phyloP scores from a whole-genome alignment of 2,888 invertebrate genomes.

The Anthrax anthrax region DNA sequence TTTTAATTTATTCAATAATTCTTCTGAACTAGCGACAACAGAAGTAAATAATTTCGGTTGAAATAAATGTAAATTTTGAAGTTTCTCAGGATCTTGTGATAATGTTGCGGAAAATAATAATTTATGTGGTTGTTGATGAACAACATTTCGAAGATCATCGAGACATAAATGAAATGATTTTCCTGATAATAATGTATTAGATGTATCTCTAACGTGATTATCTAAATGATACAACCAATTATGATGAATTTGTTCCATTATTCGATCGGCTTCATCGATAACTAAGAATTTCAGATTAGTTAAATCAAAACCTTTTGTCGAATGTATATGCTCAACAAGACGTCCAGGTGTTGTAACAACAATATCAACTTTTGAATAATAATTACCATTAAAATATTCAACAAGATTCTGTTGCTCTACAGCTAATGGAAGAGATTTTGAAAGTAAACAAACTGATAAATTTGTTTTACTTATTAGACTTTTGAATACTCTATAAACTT shows the following conservation, averaged over 20 bases:
- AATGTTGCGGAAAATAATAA: constrained; percentile 94
- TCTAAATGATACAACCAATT: constrained; percentile 81
- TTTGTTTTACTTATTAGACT: constrained; percentile 51
- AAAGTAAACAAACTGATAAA: constrained; percentile 54
- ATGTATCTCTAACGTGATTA: constrained; percentile 41
- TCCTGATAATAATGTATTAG: constrained; percentile 39
- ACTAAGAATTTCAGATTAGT: constrained; percentile 62
- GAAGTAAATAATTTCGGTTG: constrained; percentile 85
- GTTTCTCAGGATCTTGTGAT: constrained; percentile 89
- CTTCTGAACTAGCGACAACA: constrained; percentile 31
- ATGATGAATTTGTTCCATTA: constrained; percentile 81
- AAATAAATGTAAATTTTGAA: constrained; percentile 76
- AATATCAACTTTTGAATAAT: constrained; percentile 51
- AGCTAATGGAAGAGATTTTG: constrained; percentile 51
- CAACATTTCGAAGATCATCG: constrained; percentile 20
- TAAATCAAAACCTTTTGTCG: constrained; percentile 64
- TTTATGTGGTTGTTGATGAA: constrained; percentile 54
- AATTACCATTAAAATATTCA: constrained; percentile 33
- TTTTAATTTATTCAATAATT: constrained; percentile 15
- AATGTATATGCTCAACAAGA: constrained; percentile 78
- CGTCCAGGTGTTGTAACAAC: constrained; percentile 88
- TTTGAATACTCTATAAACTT: constrained; percentile 73
- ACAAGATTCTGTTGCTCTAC: constrained; percentile 53
- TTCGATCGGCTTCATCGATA: constrained; percentile 94
- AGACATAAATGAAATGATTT: constrained; percentile 26